Conservation (phyloP, 2,797 vertebrate genomes). For the Syngnathus acus region DNA sequence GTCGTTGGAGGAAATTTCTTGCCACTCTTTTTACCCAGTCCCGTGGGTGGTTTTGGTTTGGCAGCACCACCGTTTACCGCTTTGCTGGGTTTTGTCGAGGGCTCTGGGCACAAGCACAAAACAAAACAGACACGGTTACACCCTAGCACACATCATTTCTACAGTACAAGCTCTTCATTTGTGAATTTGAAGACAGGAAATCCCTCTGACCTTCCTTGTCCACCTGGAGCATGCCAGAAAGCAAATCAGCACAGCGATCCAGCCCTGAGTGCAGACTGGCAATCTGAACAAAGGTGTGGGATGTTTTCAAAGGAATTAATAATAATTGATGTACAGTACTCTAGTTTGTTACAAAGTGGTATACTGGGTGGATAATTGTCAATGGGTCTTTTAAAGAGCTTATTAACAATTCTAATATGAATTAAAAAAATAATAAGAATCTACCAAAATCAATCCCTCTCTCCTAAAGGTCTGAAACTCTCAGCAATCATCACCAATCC, state of each 20-base stretch:
- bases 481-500: too few relatives aligned
- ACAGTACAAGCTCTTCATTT: background rate
- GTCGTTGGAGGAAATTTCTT: conserved; percentile 67
- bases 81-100: conserved; percentile 32
- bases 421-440: too few relatives aligned
- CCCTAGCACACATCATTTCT: background rate
- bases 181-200: background rate
- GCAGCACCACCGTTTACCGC: conserved; percentile 28
- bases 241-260: conserved; percentile 81
- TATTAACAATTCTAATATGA: too few relatives aligned
- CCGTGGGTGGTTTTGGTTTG: conserved; percentile 45
- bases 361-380: background rate
- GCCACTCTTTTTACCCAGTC: conserved; percentile 45
- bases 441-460: too few relatives aligned
- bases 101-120: conserved; percentile 38
- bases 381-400: background rate
- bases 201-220: conserved; percentile 68
- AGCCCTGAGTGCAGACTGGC: conserved; percentile 68
- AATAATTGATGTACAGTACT: background rate
- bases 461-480: too few relatives aligned
- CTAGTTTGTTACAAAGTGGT: background rate
- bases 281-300: conserved; percentile 59
- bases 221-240: conserved; percentile 74
- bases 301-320: background rate
- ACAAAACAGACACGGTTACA: background rate